Evolutionary conservation across 1,140 invertebrate genomes (phyloP), one percentile per base, ranked within the genome.

Genomic region (Macrosteles quadrilineatus): DNA sequence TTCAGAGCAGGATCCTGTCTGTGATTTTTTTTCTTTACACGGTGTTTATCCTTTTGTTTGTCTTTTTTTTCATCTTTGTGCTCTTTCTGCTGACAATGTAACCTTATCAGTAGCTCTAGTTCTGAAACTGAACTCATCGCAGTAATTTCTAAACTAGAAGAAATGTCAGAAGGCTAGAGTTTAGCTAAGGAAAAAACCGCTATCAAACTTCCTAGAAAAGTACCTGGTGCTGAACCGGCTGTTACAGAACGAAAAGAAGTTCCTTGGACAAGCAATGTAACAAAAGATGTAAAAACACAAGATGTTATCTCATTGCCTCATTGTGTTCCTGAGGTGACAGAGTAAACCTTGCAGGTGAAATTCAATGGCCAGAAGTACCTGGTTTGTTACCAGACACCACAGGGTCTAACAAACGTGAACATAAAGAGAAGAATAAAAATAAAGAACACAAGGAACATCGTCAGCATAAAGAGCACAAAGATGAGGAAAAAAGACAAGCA

Each of bases 401-500:
- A 25, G 43, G 50, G 40, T 55, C 55, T 17, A 69, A 67, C 36
- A 87, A 86, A 71, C 83, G 86, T 72, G 88, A 88, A 72, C 85
- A 88, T 71, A 89, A 89, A 75, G 85, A 83, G 30, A 88, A 88
- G 75, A 85, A 88, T 72, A 88, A 88, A 75, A 75, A 81, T 64
- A 81, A 81, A 72, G 76, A 80, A n/a, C 80, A n/a, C n/a, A n/a
- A n/a, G 78, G 57, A 71, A 87, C 65, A 85, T 85, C 66, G 80
- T 82, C 80, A 83, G 76, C 78, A 78, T 43, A 73, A 80, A 50
- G 73, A 76, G 62, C 77, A 83, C 4, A 80, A 80, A 67, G 77
- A 78, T 1, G 77, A 78, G 63, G 76, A 72, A 78, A 55, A 76
- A 76, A 71, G 71, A 79, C 36, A 78, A 80, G 68, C 67, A 70